phyloP scores from a whole-genome alignment of 2,797 vertebrate species.

The Microctenopoma lineatum region DNA sequence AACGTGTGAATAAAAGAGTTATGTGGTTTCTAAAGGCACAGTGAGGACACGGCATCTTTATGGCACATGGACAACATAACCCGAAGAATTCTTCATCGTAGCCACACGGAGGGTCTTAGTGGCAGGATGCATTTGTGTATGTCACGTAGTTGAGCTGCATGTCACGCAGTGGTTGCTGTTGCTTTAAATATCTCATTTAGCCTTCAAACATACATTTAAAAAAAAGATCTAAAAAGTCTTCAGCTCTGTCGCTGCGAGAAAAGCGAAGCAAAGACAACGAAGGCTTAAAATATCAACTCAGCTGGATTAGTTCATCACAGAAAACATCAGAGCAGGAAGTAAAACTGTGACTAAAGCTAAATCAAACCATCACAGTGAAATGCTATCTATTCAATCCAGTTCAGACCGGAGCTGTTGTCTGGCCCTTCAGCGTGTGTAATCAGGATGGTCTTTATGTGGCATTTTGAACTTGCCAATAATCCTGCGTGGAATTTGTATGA shows the following conservation, averaged over 20 bases:
- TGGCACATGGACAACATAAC: constrained; percentile 24
- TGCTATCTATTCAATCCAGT: constrained; percentile 4
- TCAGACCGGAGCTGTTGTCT: constrained; percentile 2
- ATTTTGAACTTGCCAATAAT: constrained; percentile 48
- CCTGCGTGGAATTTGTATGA: constrained; percentile 22
- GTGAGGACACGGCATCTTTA: constrained; percentile 28
- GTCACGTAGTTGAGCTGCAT: not conserved
- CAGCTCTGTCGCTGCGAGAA: constrained; percentile 5
- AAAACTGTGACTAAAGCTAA: not conserved
- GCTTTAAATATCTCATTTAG: not conserved
- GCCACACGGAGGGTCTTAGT: not conserved
- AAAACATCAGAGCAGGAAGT: constrained; percentile 1
- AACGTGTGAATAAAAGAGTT: constrained; percentile 49
- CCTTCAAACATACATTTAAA: not conserved
- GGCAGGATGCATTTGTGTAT: not conserved
- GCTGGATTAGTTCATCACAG: constrained; percentile 29
- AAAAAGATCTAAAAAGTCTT: constrained; percentile 1
- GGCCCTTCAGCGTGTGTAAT: constrained; percentile 11
- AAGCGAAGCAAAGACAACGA: constrained; percentile 22
- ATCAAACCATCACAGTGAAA: constrained; percentile 11
- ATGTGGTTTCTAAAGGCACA: constrained; percentile 37
- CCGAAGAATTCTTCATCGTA: constrained; percentile 9
- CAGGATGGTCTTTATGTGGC: constrained; percentile 28
- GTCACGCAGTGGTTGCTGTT: not conserved
- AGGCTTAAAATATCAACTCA: constrained; percentile 32